phyloP scores from a whole-genome alignment of 2,888 invertebrate genomes.

The Coleophora deauratella region DNA sequence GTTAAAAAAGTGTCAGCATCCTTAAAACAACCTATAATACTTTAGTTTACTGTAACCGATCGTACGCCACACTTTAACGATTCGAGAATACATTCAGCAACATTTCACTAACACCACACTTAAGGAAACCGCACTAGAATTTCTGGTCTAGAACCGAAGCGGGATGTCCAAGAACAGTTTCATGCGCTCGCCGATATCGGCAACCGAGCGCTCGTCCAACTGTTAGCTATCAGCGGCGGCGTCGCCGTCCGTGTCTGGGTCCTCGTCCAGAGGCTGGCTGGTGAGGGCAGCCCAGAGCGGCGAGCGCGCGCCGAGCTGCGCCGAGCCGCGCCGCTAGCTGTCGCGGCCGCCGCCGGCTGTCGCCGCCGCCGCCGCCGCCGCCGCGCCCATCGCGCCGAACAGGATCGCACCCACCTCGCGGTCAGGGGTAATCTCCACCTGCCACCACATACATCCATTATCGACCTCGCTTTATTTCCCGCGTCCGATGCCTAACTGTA shows the following conservation, averaged over 20 bases:
- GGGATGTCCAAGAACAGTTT: conserved; percentile 75
- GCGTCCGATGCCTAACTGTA: not conserved
- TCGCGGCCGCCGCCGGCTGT: conserved; percentile 46
- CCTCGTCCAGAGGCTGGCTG: conserved; percentile 73
- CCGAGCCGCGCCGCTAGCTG: conserved; percentile 74
- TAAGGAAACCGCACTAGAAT: too few species aligned
- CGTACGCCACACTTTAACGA: too few species aligned
- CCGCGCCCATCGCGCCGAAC: conserved; percentile 50
- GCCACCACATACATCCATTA: conserved; percentile 12
- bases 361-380: conserved; percentile 40
- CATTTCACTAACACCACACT: not conserved
- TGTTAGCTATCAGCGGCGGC: conserved; percentile 67
- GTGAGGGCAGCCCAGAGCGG: conserved; percentile 89
- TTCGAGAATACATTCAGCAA: too few species aligned
- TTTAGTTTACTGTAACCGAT: too few species aligned
- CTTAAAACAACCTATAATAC: too few species aligned
- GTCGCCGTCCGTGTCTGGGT: conserved; percentile 19
- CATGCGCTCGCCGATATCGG: conserved; percentile 71
- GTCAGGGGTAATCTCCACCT: conserved; percentile 69
- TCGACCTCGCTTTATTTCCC: not conserved
- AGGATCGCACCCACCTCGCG: conserved; percentile 62
- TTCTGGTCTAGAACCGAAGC: conserved; percentile 64
- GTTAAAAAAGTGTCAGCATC: too few species aligned
- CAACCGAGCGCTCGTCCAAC: conserved; percentile 68
- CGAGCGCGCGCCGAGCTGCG: conserved; percentile 70